These are phyloP conservation scores for Craterocephalus amniculus DNA, from an alignment of 2,797 vertebrate genomes.

Conservation along the genomic window DNA sequence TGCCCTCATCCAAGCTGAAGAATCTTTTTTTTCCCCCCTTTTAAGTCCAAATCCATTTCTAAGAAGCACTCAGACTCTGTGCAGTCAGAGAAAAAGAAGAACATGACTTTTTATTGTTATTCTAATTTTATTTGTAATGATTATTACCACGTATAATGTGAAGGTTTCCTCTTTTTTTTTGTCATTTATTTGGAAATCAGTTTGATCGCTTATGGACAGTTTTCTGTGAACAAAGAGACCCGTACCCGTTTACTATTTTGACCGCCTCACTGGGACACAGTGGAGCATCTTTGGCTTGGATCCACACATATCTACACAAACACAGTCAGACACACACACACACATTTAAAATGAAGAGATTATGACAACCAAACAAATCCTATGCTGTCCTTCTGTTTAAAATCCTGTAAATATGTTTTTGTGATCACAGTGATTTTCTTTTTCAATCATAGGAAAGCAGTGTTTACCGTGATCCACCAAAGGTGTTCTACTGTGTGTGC, in stretches of 20 bases:
- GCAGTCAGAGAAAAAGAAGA: slow-evolving; percentile 88
- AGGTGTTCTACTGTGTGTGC: slow-evolving; percentile 76
- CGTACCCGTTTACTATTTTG: slow-evolving; percentile 83
- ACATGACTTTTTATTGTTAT: slow-evolving; percentile 81
- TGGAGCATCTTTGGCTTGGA: slow-evolving; percentile 74
- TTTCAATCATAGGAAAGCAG: slow-evolving; percentile 62
- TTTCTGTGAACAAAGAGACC: slow-evolving; percentile 88
- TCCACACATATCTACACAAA: slow-evolving; percentile 23
- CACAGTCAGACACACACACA: slow-evolving; percentile 28
- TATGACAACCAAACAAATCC: slow-evolving; percentile 73
- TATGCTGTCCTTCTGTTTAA: slow-evolving; percentile 69
- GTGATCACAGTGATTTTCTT: slow-evolving; percentile 34
- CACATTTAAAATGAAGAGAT: slow-evolving; percentile 66
- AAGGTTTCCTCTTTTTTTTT: slow-evolving; percentile 84
- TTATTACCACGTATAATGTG: slow-evolving; percentile 94
- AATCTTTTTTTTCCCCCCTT: slow-evolving; percentile 69
- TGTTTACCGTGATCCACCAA: slow-evolving; percentile 72
- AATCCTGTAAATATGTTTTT: slow-evolving; percentile 64
- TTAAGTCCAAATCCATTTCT: slow-evolving; percentile 88
- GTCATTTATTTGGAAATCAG: slow-evolving; percentile 66
- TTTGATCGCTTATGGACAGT: slow-evolving; percentile 77
- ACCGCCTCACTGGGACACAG: slow-evolving; percentile 62
- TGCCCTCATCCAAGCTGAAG: slow-evolving; percentile 78
- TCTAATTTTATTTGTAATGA: slow-evolving; percentile 89
- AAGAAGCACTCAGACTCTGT: slow-evolving; percentile 95